Base-by-base conservation (phyloP, 2,888 invertebrate species). In the Lycia hirtaria region DNA sequence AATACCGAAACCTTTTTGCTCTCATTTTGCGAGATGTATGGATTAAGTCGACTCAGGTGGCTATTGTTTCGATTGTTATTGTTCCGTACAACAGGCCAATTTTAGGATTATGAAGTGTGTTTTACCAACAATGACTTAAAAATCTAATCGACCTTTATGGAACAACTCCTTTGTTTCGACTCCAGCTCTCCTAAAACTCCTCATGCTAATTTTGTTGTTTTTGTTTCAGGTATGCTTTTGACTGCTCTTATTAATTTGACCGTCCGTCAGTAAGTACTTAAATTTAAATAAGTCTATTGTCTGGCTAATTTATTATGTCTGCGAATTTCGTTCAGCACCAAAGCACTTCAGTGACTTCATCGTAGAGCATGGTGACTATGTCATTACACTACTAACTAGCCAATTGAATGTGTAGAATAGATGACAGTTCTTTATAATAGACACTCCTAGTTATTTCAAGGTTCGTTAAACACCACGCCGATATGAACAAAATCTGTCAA, bases 51-150 rank as follows among this genome's bases (percentile, higher is more conserved):
- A 44, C 67, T 64, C 64, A 60, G 54, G 52, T 56, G 57, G 52
- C 77, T 66, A 79, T 78, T 79, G 77, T 79, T 79, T 67, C 59
- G 44, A 49, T 37, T 54, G 67, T 72, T 69, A 77, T 78, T 77
- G 78, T 77, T 78, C 67, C 64, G 55, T 17, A 51, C 57, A 66
- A 74, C 68, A 67, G 69, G 58, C 45, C 60, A 63, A 72, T 75
- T 74, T 68, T 63, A 71, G 64, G 53, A 62, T 60, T 65, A 66
- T 65, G 62, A 56, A 65, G 66, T 64, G 62, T 65, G 60, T 53
- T 57, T 62, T 48, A 66, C 64, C 62, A 65, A 60, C 62, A 71
- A 62, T 71, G 59, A 53, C 53, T 64, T 59, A 40, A 66, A 71
- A 62, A 64, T 65, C 68, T 62, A 66, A 63, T 56, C 53, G 61